Conservation (phyloP, 35 echinoderm and acorn worm species). For the Apostichopus japonicus region DNA sequence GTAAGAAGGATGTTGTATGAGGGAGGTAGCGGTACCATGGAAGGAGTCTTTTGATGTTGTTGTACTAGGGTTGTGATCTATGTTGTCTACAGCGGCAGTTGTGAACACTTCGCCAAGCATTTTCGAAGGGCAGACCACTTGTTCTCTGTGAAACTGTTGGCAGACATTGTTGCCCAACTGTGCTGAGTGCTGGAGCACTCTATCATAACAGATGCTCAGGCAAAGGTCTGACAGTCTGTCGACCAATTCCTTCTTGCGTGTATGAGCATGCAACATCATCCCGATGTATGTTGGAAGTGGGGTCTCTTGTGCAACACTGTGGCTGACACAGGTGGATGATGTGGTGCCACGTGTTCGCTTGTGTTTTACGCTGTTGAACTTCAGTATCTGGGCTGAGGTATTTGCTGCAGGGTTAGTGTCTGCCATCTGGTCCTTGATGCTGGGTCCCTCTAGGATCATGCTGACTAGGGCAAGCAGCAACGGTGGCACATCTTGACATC, state of each 20-base stretch:
- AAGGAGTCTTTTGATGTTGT: conserved; percentile 75
- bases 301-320: conserved; percentile 55
- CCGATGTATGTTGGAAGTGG: conserved; percentile 52
- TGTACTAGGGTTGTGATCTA: conserved; percentile 78
- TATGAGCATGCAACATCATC: conserved; percentile 49
- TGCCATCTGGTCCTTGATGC: conserved; percentile 34
- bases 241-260: conserved; percentile 58
- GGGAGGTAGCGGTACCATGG: conserved; percentile 74
- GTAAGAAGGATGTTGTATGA: conserved; percentile 50
- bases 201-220: conserved; percentile 69
- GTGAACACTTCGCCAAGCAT: conserved; percentile 63
- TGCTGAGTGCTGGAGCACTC: conserved; percentile 60
- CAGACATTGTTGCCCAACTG: conserved; percentile 65
- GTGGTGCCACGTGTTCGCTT: neutral
- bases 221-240: conserved; percentile 56
- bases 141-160: conserved; percentile 69
- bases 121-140: conserved; percentile 76
- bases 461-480: conserved; percentile 6
- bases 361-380: conserved; percentile 30
- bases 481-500: conserved; percentile 43
- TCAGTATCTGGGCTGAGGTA: neutral
- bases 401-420: neutral
- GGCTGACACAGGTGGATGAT: neutral
- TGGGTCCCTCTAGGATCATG: conserved; percentile 31
- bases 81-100: conserved; percentile 77